Percentiles rank a stretch among this genome's conserved stretches.
These are phyloP conservation scores for Aleiodes alternator DNA, from an alignment of 2,888 invertebrate genomes.

Conservation along the genomic window DNA sequence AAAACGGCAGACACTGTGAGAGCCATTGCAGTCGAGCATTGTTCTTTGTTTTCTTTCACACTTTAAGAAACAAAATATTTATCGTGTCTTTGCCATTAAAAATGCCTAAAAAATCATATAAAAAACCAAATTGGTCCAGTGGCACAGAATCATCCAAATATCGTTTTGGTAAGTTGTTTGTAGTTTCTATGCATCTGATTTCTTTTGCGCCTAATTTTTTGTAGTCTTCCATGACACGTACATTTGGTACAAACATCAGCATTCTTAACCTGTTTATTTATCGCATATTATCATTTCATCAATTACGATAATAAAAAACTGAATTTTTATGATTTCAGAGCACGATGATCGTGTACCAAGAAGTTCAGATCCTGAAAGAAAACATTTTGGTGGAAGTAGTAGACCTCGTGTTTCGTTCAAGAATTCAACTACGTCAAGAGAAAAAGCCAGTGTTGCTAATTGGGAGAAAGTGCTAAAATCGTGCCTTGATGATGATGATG, in stretches of 20 bases:
- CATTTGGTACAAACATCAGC: not conserved
- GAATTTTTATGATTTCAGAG: conserved; percentile 51
- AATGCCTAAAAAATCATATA: conserved; percentile 65
- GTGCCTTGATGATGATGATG: conserved; percentile 66
- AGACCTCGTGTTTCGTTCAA: conserved; percentile 69
- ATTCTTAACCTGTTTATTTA: not conserved
- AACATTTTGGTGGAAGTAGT: conserved; percentile 48
- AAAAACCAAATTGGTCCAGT: conserved; percentile 58
- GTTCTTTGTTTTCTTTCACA: conserved; percentile 4
- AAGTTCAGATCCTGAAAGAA: conserved; percentile 44
- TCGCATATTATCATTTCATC: not conserved
- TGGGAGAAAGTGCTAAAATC: conserved; percentile 53
- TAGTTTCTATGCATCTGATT: conserved; percentile 13
- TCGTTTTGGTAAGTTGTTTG: conserved; percentile 63
- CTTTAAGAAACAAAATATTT: not conserved
- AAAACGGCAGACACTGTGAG: conserved; percentile 5
- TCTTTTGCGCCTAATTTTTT: conserved; percentile 25
- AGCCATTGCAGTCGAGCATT: conserved; percentile 9
- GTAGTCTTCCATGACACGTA: conserved; percentile 12
- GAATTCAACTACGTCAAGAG: conserved; percentile 54
- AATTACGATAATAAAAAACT: not conserved
- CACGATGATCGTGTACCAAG: conserved; percentile 65
- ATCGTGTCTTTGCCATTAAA: conserved; percentile 2
- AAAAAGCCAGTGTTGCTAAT: conserved; percentile 46
- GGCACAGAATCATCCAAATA: conserved; percentile 58